Conservation (phyloP, 2,888 invertebrate species). For the Elmis aenea region DNA sequence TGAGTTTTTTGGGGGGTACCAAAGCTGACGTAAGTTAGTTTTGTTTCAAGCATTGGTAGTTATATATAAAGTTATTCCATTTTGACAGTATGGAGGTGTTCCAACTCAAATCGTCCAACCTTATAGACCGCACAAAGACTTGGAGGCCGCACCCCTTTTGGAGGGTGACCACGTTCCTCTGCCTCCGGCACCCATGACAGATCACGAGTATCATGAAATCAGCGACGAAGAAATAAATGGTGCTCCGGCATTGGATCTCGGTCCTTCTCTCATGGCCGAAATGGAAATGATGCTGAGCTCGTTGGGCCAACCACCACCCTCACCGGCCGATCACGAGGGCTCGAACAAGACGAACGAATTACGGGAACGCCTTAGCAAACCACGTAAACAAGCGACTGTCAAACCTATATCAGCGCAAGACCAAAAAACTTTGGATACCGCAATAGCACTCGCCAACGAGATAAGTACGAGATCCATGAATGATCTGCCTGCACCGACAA, state of each 20-base stretch:
- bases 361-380: constrained; percentile 51
- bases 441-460: constrained; percentile 90
- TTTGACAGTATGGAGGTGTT: constrained; percentile 62
- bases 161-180: constrained; percentile 39
- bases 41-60: too few species aligned
- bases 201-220: constrained; percentile 80
- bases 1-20: constrained; percentile 65
- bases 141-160: constrained; percentile 64
- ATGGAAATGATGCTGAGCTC: constrained; percentile 83
- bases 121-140: constrained; percentile 82
- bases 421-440: constrained; percentile 84
- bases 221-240: constrained; percentile 68
- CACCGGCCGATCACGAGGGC: constrained; percentile 45
- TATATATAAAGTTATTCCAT: background rate
- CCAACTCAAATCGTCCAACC: constrained; percentile 87
- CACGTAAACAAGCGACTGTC: constrained; percentile 54
- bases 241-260: constrained; percentile 64
- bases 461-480: constrained; percentile 72
- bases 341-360: constrained; percentile 68
- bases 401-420: constrained; percentile 93
- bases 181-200: constrained; percentile 46
- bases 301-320: constrained; percentile 40
- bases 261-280: constrained; percentile 85
- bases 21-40: constrained; percentile 42
- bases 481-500: constrained; percentile 51